Conservation (phyloP, 2,113 vertebrate species). For the Siniperca chuatsi region DNA sequence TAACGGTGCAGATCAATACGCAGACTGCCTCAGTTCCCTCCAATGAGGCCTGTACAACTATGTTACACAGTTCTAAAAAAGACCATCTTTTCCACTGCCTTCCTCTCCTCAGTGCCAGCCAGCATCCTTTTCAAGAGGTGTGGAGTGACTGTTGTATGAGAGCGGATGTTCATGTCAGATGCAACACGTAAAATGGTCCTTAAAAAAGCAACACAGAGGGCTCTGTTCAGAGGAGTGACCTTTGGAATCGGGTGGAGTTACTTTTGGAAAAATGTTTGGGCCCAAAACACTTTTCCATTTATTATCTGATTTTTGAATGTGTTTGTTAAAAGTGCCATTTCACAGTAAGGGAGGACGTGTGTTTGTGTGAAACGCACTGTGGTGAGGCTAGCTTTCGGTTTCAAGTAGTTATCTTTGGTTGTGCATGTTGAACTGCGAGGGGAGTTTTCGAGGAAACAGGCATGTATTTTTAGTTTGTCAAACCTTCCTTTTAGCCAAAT, state of each 20-base stretch:
- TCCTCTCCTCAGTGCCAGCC: conserved; percentile 37
- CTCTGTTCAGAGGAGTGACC: conserved; percentile 72
- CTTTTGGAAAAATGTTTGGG: conserved; percentile 63
- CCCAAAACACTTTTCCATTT: conserved; percentile 47
- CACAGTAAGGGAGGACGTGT: conserved; percentile 4
- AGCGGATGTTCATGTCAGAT: conserved; percentile 69
- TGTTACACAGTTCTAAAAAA: conserved; percentile 3
- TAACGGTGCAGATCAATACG: conserved; percentile 5
- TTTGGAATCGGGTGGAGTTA: conserved; percentile 75
- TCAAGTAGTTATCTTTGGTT: conserved; percentile 29
- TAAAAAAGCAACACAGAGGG: conserved; percentile 67
- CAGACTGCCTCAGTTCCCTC: not conserved
- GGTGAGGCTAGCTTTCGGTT: conserved; percentile 16
- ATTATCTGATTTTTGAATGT: conserved; percentile 42
- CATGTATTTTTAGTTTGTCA: conserved; percentile 22
- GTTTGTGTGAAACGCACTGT: conserved; percentile 26
- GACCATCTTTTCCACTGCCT: conserved; percentile 40
- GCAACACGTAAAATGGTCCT: conserved; percentile 52
- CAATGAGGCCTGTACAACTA: not conserved
- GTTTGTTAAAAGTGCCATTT: conserved; percentile 27
- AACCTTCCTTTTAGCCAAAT: not conserved
- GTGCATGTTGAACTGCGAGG: not conserved
- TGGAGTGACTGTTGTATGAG: conserved; percentile 60
- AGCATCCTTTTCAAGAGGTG: conserved; percentile 57
- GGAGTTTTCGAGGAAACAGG: conserved; percentile 12